Evolutionary conservation across 2,888 invertebrate species (phyloP), one percentile per base, ranked within the genome.

Genomic region (Caenorhabditis becei): DNA sequence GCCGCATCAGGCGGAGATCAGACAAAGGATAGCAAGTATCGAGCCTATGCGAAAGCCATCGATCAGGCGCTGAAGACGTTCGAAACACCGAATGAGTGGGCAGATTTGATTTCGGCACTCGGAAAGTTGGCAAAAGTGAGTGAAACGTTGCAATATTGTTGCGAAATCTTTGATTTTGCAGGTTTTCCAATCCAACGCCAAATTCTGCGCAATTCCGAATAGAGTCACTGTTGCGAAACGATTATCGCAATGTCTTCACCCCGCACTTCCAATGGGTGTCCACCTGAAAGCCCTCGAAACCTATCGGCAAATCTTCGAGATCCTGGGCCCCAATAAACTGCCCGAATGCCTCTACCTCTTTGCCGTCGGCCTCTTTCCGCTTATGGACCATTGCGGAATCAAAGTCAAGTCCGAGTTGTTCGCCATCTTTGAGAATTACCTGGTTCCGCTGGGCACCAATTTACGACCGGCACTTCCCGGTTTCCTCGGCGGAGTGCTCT

Each of bases 21-120:
- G 16, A 62, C 54, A 28, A 77, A 81, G 51, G 81, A 81, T 32
- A 85, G 82, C 74, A 87, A 87, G 63, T 87, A 86, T 63, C 84
- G 85, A 49, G 81, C 86, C 18, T 94, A 95, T 92, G 94, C 94
- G 85, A 94, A 94, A 54, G 94, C 94, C 82, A 94, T 96, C 67
- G 96, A 96, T 91, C 96, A 95, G 92, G 95, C 95, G 18, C 92
- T 96, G 82, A 95, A 95, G 91, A 95, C 94, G 92, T 97, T 96
- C 92, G 96, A 97, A 91, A 95, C 95, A 91, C 95, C 96, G n/a
- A 95, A 95, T 88, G 96, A 96, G 93, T 96, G 96, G 96, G 95
- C 96, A 71, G 96, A 97, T 92, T 93, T 96, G 65, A 96, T 97
- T 89, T 95, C 95, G 69, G 96, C 96, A 5, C 92, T 97, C 37